Base-by-base conservation (phyloP, 2,888 invertebrate species). In the Melinaea menophilus region DNA sequence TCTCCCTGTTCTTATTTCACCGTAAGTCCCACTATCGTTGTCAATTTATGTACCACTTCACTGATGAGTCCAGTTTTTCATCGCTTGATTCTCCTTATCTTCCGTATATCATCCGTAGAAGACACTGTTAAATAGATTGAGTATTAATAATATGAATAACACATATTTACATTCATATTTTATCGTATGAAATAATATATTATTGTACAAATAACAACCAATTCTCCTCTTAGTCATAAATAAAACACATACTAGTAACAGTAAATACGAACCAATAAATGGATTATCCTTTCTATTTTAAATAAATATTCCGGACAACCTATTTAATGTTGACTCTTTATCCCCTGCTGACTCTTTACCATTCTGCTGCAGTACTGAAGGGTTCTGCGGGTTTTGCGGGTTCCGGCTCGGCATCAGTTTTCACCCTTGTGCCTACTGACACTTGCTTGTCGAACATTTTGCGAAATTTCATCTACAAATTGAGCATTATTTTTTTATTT, bases 371-470 rank as follows among this genome's bases (percentile, higher is more conserved):
- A n/a, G 91, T 91, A 78, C 91, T 91, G 70, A 91, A 89, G 2
- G 91, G 91, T 71, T 91, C 91, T 5, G 91, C 91, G 5, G 90
- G 87, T 71, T 91, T 91, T 5, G 91, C 91, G 5, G 90, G 87
- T 72, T 91, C 90, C 0, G 91, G 87, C 72, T 88, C 87, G 57
- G 85, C 77, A 63, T 90, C 88, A 5, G 80, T 80, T 63, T 95
- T 94, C 70, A 93, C 92, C 71, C 93, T 91, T 58, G 93, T 88
- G 62, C 92, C 91, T 73, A 93, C 93, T 75, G 94, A 92, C 81
- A 94, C 93, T 91, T 96, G 96, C 92, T 96, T 96, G 90, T 96
- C 96, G 81, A 96, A 96, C 96, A 96, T 96, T 91, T 95, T 95
- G 91, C 95, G 93, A 84, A 95, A n/a, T n/a, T n/a, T n/a, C n/a